Evolutionary conservation across 35 echinoderm and acorn worm species (phyloP), one percentile per base, ranked within the genome.

Genomic region (Apostichopus parvimensis): DNA sequence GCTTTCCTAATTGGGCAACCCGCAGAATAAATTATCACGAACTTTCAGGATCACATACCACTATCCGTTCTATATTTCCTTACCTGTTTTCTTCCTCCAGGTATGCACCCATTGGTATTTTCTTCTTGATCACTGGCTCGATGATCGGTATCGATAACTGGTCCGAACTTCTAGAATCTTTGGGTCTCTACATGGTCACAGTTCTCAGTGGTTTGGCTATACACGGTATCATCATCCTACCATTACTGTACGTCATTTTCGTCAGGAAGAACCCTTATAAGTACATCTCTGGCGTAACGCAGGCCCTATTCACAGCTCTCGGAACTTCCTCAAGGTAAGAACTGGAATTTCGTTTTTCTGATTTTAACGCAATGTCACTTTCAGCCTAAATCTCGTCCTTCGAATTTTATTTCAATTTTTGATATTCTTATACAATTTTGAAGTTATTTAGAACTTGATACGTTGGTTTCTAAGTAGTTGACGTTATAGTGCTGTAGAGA

Each of bases 61-160:
- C 2, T 4, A 45, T 45, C 34, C 34, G 34, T 45, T 45, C 1
- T 45, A 45, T 45, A 45, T 45, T 45, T 45, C 58, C 58, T 0
- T 61, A 61, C 12, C 6, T 8, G 25, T 72, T 53, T 5, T 53
- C 64, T 87, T 64, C 24, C 53, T 17, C 22, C 78, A 99, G 97
- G 97, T 99, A 99, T 71, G 97, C 97, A 54, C 97, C 97, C 17
- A 93, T 99, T 58, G 97, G 97, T 96, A 99, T 99, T 57, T 92
- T 99, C 77, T 99, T 99, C 77, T 92, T 99, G 14, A 96, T 99
- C 62, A 88, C 92, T 11, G 97, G 97, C 4, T 84, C 92, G 56
- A 96, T 95, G 93, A 88, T 95, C 9, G 93, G 91, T 10, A 91
- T 99, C 2, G 93, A 95, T 4, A 91, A 99, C 82, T 99, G 97